Conservation (phyloP, 2,797 vertebrate species). For the Peromyscus nudipes region DNA sequence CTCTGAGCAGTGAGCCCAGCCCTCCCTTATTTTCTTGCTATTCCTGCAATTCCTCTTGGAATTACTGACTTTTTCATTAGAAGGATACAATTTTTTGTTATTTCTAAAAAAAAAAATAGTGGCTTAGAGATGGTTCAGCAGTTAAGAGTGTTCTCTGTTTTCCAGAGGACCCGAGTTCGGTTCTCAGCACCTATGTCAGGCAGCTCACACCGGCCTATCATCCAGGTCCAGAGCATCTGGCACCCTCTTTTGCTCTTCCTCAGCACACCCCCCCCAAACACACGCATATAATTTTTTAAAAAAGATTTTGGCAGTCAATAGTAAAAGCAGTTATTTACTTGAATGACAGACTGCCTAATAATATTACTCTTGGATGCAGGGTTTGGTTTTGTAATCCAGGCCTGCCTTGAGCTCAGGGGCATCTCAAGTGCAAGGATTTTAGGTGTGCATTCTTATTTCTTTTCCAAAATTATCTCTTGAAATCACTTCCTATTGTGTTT, state of each 20-base stretch:
- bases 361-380: not conserved
- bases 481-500: not conserved
- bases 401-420: not conserved
- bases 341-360: not conserved
- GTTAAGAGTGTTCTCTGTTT: not conserved
- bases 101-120: not conserved
- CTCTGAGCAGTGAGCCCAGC: not conserved
- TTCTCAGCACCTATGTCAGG: not conserved
- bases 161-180: not conserved
- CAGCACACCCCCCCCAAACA: too few species aligned
- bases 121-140: not conserved
- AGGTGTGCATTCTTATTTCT: not conserved
- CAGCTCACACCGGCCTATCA: not conserved
- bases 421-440: not conserved
- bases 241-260: not conserved
- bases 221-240: not conserved
- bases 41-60: not conserved
- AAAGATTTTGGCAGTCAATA: not conserved
- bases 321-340: conserved; percentile 56
- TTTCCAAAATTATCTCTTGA: not conserved
- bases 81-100: not conserved
- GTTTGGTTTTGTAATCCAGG: not conserved
- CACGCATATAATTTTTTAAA: not conserved
- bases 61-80: not conserved
- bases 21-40: conserved; percentile 4